Evolutionary conservation across 2,113 vertebrate species (phyloP).

Genomic region (Pterocles orientalis): DNA sequence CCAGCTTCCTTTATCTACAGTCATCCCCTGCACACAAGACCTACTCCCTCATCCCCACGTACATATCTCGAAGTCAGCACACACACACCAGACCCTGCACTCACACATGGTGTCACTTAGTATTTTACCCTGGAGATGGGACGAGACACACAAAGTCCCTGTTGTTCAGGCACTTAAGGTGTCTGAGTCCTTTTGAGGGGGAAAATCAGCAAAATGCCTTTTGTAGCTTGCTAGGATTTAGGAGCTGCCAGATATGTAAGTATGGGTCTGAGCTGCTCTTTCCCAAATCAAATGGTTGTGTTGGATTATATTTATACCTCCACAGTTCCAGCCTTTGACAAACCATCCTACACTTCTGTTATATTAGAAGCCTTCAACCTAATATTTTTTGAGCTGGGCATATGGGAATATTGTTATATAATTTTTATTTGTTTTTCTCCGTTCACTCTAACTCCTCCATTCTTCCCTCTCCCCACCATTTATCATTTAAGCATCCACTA

Average conservation of each 20-base stretch:
- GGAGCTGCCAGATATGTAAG: neutral
- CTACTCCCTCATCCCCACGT: rapidly evolving
- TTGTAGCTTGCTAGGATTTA: neutral
- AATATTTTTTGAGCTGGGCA: conserved; percentile 26
- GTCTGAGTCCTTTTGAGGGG: neutral
- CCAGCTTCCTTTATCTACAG: neutral
- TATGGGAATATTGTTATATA: conserved; percentile 2
- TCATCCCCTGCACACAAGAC: rapidly evolving
- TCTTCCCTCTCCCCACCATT: neutral
- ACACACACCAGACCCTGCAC: neutral
- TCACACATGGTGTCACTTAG: neutral
- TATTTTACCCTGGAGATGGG: neutral
- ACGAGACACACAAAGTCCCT: neutral
- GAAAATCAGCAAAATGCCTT: neutral
- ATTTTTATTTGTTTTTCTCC: conserved; percentile 15
- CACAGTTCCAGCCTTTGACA: neutral
- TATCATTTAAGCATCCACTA: neutral
- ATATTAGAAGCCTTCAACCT: neutral
- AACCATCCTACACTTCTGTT: neutral
- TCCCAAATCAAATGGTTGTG: neutral
- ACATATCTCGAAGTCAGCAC: neutral
- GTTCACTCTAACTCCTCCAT: conserved; percentile 26
- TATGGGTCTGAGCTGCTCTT: neutral
- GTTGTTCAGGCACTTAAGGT: neutral
- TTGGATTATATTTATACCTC: neutral